phyloP scores from a whole-genome alignment of 2,888 invertebrate genomes.

The Eledone cirrhosa region DNA sequence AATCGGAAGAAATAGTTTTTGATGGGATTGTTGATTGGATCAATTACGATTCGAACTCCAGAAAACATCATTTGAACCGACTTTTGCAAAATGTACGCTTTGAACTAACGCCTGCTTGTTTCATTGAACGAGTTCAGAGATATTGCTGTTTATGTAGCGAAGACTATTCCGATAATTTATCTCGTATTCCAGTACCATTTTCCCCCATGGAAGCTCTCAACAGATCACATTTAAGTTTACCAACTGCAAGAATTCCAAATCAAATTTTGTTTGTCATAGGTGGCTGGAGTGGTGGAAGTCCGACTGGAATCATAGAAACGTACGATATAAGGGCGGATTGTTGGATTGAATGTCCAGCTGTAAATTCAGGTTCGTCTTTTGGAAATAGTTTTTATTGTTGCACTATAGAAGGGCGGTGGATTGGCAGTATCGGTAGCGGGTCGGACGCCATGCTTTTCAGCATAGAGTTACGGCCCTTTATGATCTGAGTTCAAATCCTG shows the following conservation, averaged over 20 bases:
- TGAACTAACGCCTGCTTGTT: constrained; percentile 82
- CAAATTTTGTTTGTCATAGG: constrained; percentile 70
- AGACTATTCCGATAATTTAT: constrained; percentile 78
- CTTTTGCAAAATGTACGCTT: constrained; percentile 61
- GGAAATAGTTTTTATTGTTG: too few relatives aligned
- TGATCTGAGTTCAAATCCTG: too few relatives aligned
- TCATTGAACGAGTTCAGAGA: constrained; percentile 83
- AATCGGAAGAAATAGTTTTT: constrained; percentile 64
- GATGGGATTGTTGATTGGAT: constrained; percentile 80
- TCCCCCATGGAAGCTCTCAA: constrained; percentile 92
- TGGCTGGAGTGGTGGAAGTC: constrained; percentile 78
- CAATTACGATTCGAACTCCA: constrained; percentile 76
- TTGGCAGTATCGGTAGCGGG: too few relatives aligned
- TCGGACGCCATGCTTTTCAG: too few relatives aligned
- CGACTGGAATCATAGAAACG: constrained; percentile 73
- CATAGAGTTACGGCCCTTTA: too few relatives aligned
- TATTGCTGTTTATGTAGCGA: too few relatives aligned
- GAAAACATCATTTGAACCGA: constrained; percentile 80
- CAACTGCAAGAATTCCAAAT: constrained; percentile 74
- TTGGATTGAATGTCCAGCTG: constrained; percentile 59
- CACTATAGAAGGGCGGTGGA: too few relatives aligned
- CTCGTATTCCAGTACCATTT: constrained; percentile 88
- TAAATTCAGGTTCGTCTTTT: constrained; percentile 47
- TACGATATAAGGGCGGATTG: constrained; percentile 66
- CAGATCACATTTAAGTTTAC: constrained; percentile 73